A percentile compares a stretch with the other conserved stretches of the same genome.
Evolutionary conservation across 2,797 vertebrate species (phyloP).

Genomic region (Anas acuta): DNA sequence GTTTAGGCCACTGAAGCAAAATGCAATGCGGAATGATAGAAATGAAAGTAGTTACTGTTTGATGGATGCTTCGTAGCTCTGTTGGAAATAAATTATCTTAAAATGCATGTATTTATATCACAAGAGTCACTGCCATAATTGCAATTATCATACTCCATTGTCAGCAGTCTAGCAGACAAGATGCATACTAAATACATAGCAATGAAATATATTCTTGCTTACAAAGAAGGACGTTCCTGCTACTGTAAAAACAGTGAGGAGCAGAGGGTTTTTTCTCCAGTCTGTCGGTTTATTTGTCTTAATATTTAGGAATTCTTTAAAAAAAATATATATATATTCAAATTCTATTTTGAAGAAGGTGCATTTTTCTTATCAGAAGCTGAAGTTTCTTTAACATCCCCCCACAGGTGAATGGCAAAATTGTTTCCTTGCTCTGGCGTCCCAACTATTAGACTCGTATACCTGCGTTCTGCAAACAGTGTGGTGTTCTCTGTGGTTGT

Average conservation of each 20-base stretch:
- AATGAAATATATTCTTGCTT: background rate
- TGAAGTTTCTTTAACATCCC: background rate
- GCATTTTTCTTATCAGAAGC: background rate
- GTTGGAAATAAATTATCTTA: background rate
- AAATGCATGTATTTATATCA: background rate
- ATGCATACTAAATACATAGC: background rate
- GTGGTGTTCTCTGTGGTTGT: background rate
- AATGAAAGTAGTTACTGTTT: background rate
- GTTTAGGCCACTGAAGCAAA: background rate
- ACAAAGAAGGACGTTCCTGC: background rate
- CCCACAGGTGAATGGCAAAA: background rate
- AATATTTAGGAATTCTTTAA: background rate
- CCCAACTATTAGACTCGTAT: background rate
- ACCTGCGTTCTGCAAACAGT: fast-evolving
- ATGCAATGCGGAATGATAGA: background rate
- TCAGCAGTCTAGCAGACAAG: background rate
- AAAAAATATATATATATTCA: background rate
- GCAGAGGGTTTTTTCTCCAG: background rate
- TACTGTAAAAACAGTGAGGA: background rate
- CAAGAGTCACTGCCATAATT: background rate
- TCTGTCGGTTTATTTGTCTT: background rate
- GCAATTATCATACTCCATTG: background rate
- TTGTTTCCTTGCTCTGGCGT: background rate
- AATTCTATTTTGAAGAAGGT: background rate
- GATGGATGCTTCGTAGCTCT: background rate